A percentile compares a stretch with the other conserved stretches of the same genome.
These are phyloP conservation scores for Vimba vimba DNA, from an alignment of 2,113 vertebrate genomes.

Conservation along the genomic window DNA sequence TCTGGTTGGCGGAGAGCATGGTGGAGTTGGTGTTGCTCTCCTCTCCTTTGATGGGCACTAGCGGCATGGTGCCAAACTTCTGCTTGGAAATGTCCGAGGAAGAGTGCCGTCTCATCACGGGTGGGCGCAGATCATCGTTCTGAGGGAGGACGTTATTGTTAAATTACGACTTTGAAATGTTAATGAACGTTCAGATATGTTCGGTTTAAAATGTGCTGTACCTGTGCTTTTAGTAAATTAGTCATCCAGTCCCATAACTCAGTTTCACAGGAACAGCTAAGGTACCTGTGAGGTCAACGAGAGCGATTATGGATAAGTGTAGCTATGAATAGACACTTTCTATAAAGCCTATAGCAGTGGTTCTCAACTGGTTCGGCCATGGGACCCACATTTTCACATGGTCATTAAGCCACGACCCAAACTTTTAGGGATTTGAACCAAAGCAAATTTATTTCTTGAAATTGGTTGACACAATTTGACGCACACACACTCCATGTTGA, in stretches of 20 bases:
- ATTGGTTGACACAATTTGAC: too few species aligned
- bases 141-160: constrained; percentile 50
- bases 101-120: constrained; percentile 85
- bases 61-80: constrained; percentile 96
- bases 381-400: too few species aligned
- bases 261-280: constrained; percentile 83
- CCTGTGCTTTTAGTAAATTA: constrained; percentile 93
- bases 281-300: constrained; percentile 74
- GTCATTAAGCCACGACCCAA: too few species aligned
- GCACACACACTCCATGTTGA: neutral
- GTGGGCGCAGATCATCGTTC: constrained; percentile 85
- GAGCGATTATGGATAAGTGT: neutral
- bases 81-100: constrained; percentile 91
- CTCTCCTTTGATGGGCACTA: constrained; percentile 90
- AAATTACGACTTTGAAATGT: neutral
- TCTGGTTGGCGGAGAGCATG: constrained; percentile 95
- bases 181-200: neutral
- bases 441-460: too few species aligned
- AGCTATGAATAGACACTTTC: neutral
- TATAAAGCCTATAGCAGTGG: neutral
- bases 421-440: too few species aligned
- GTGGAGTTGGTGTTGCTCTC: constrained; percentile 86
- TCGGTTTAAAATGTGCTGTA: constrained; percentile 56
- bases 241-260: constrained; percentile 97
- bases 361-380: too few species aligned